Conservation (phyloP, 2,888 invertebrate species). For the Conomelus anceps region DNA sequence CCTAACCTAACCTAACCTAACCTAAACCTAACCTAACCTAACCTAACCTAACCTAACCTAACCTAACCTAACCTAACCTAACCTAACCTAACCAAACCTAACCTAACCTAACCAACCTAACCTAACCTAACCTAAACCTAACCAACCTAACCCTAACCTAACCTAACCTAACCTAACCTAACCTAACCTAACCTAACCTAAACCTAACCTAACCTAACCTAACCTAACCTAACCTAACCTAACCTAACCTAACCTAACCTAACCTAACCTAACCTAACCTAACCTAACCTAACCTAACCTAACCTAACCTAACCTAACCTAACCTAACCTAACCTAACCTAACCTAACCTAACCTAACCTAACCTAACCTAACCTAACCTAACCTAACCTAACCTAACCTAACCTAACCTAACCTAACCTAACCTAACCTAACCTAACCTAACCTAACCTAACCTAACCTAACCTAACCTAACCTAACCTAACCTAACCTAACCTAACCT, state of each 20-base stretch:
- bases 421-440: conserved; percentile 27
- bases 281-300: conserved; percentile 24
- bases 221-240: conserved; percentile 25
- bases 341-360: too few relatives aligned
- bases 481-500: conserved; percentile 27
- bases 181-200: conserved; percentile 30
- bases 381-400: conserved; percentile 24
- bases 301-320: conserved; percentile 6
- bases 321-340: conserved; percentile 11
- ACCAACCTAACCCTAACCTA: conserved; percentile 19
- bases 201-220: conserved; percentile 28
- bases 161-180: conserved; percentile 19
- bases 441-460: conserved; percentile 18
- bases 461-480: conserved; percentile 24
- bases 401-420: conserved; percentile 24
- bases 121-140: conserved; percentile 19
- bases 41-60: not conserved
- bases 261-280: conserved; percentile 26
- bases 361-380: conserved; percentile 25
- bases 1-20: not conserved
- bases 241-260: conserved; percentile 16
- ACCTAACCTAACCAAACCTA: conserved; percentile 7
- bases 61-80: not conserved
- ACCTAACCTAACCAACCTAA: not conserved
- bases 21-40: not conserved